phyloP scores from a whole-genome alignment of 2,888 invertebrate genomes.

The Chaitophorus viminalis region DNA sequence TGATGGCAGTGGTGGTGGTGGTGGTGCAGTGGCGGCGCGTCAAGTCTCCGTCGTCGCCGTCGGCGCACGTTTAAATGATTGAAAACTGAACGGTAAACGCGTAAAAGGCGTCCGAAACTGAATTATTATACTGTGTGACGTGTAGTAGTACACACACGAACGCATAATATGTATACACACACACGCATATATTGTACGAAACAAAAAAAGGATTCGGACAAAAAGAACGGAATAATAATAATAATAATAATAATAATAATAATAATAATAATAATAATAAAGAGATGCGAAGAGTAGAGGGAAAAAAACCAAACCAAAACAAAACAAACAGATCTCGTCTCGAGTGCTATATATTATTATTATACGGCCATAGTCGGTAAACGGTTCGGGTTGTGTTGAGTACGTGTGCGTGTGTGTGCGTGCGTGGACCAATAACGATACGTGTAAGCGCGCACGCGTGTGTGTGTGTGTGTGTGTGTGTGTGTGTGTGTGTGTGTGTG shows the following conservation, averaged over 20 bases:
- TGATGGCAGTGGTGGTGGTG: too few species aligned
- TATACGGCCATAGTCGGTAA: not conserved
- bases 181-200: too few species aligned
- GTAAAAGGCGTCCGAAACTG: not conserved
- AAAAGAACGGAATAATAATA: not conserved
- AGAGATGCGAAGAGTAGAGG: not conserved
- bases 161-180: too few species aligned
- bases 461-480: not conserved
- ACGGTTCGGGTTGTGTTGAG: not conserved
- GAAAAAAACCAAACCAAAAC: not conserved
- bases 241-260: too few species aligned
- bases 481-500: not conserved
- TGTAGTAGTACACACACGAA: not conserved
- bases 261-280: too few species aligned
- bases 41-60: not conserved
- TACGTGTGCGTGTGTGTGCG: not conserved
- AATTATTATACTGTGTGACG: not conserved
- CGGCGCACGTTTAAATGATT: not conserved
- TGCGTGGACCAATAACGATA: not conserved
- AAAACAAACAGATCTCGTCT: slow-evolving; percentile 7
- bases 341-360: not conserved
- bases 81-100: not conserved
- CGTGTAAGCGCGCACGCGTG: too few species aligned
- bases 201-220: not conserved
- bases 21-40: not conserved